A percentile compares a stretch with the other conserved stretches of the same genome.
phyloP scores from a whole-genome alignment of 1,140 invertebrate species.

The Archegozetes longisetosus region DNA sequence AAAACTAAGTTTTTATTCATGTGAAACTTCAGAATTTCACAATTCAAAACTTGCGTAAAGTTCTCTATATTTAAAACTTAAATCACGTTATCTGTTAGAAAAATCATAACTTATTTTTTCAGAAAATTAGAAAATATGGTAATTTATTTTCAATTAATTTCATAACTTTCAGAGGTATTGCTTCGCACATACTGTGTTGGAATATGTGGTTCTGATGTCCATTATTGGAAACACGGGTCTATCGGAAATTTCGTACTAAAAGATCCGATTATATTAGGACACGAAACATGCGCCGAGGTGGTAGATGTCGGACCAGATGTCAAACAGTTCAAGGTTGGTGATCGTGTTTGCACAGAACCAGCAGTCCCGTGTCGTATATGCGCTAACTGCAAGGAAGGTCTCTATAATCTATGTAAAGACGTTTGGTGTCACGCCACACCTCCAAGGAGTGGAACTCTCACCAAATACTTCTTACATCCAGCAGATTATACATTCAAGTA shows the following conservation, averaged over 20 bases:
- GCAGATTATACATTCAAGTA: conserved; percentile 25
- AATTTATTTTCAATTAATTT: too few relatives aligned
- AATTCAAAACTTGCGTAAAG: too few relatives aligned
- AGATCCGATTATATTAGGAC: conserved; percentile 72
- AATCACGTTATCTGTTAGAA: too few relatives aligned
- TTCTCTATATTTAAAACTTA: too few relatives aligned
- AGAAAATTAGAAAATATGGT: too few relatives aligned
- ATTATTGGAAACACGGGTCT: conserved; percentile 63
- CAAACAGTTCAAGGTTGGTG: conserved; percentile 53
- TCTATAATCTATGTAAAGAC: conserved; percentile 79
- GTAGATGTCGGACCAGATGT: conserved; percentile 52
- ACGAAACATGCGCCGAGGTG: conserved; percentile 65
- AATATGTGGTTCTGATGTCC: conserved; percentile 91
- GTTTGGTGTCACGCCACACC: conserved; percentile 43
- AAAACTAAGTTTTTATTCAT: too few relatives aligned
- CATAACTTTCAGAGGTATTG: conserved; percentile 14
- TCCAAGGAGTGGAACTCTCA: conserved; percentile 24
- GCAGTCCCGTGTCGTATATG: conserved; percentile 73
- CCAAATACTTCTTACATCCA: conserved; percentile 21
- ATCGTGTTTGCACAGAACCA: conserved; percentile 83
- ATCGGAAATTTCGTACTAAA: conserved; percentile 67
- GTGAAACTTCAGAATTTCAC: too few relatives aligned
- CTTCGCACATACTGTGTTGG: conserved; percentile 65
- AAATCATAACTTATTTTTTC: too few relatives aligned
- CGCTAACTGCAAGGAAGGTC: conserved; percentile 62